Conservation (phyloP, 2,797 vertebrate species). For the Rhodeus uyekii region DNA sequence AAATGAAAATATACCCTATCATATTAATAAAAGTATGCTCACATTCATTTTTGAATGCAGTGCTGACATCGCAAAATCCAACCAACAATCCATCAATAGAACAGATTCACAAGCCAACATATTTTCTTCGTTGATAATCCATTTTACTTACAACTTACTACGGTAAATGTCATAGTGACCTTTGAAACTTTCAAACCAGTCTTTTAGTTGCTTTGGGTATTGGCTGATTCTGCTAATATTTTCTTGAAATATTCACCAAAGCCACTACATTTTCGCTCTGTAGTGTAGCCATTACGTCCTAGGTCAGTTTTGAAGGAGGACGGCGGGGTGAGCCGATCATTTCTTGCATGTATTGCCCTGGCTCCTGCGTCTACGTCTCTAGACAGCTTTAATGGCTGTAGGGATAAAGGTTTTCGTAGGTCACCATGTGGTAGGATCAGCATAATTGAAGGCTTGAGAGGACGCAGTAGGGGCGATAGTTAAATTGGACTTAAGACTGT, state of each 20-base stretch:
- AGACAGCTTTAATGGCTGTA: conserved; percentile 46
- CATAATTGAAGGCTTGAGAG: conserved; percentile 54
- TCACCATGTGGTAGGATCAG: conserved; percentile 43
- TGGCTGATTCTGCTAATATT: conserved; percentile 9
- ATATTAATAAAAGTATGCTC: neutral
- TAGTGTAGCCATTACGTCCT: neutral
- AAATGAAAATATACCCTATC: neutral
- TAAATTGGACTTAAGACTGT: conserved; percentile 61
- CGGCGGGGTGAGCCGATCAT: neutral
- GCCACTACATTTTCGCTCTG: neutral
- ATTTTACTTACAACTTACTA: neutral
- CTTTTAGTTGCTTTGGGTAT: neutral
- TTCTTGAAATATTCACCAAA: conserved; percentile 2
- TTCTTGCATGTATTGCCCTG: conserved; percentile 3
- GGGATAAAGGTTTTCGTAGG: conserved; percentile 52
- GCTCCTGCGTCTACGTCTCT: conserved; percentile 23
- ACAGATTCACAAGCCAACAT: neutral
- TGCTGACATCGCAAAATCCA: neutral
- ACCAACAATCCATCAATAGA: neutral
- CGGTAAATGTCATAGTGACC: neutral
- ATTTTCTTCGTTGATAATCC: neutral
- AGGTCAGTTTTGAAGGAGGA: neutral
- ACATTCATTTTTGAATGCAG: neutral
- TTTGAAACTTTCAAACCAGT: neutral
- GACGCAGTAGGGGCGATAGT: conserved; percentile 52